A percentile compares a stretch with the other conserved stretches of the same genome.
phyloP scores from a whole-genome alignment of 2,797 vertebrate genomes.

The Poeciliopsis turneri region DNA sequence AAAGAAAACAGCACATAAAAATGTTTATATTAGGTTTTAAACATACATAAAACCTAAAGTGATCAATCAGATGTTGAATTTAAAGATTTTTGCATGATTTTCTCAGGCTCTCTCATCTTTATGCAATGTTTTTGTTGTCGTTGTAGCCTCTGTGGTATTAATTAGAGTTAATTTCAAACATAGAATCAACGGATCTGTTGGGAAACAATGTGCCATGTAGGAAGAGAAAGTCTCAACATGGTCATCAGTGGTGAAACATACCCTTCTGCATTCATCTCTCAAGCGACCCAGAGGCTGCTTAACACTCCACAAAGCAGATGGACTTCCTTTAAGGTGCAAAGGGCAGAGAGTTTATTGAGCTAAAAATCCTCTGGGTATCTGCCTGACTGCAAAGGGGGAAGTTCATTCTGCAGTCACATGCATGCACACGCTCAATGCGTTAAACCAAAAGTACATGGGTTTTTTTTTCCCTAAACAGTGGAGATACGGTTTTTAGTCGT shows the following conservation, averaged over 20 bases:
- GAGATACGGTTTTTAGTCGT: conserved; percentile 50
- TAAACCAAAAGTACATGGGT: conserved; percentile 25
- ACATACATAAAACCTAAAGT: conserved; percentile 30
- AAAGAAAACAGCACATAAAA: conserved; percentile 10
- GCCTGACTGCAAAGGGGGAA: conserved; percentile 54
- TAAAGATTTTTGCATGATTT: conserved; percentile 40
- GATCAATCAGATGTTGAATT: conserved; percentile 61
- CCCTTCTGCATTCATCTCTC: conserved; percentile 50
- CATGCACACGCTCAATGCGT: conserved; percentile 21
- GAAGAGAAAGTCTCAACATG: conserved; percentile 64
- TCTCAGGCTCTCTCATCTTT: conserved; percentile 44
- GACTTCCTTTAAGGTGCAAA: conserved; percentile 74
- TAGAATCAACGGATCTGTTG: conserved; percentile 59
- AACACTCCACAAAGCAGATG: conserved; percentile 69
- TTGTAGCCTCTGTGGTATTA: conserved; percentile 51
- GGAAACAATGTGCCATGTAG: conserved; percentile 52
- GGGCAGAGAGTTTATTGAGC: conserved; percentile 75
- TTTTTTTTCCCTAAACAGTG: conserved; percentile 16
- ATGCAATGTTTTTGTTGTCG: conserved; percentile 46
- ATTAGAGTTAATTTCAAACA: conserved; percentile 59
- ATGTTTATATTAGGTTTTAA: conserved; percentile 17
- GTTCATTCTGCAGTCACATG: conserved; percentile 45
- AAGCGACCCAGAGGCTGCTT: conserved; percentile 61
- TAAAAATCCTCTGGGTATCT: conserved; percentile 74
- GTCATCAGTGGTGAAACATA: conserved; percentile 56